Percentiles rank a stretch among this genome's conserved stretches.
Conservation (phyloP, 2,888 invertebrate species). For the Acheta domesticus region DNA sequence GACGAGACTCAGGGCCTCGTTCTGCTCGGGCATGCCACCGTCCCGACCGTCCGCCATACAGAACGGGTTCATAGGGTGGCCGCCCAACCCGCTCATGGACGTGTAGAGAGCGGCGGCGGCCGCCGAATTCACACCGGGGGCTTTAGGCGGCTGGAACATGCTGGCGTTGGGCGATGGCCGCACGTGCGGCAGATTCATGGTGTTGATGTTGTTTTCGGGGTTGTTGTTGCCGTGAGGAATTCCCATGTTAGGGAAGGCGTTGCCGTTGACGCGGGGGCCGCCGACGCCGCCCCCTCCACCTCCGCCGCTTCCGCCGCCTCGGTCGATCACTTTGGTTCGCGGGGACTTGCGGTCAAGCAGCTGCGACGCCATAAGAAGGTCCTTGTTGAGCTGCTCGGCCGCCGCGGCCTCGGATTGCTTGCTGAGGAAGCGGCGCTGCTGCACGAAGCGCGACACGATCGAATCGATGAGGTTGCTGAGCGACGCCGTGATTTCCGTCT, state of each 20-base stretch:
- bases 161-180: constrained; percentile 66
- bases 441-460: constrained; percentile 78
- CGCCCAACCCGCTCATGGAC: constrained; percentile 58
- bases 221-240: constrained; percentile 35
- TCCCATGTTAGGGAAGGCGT: constrained; percentile 33
- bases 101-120: constrained; percentile 63
- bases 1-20: constrained; percentile 90
- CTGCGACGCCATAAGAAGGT: constrained; percentile 75
- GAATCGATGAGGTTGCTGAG: constrained; percentile 83
- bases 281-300: constrained; percentile 34
- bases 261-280: constrained; percentile 33
- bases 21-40: constrained; percentile 70
- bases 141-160: constrained; percentile 82
- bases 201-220: constrained; percentile 56
- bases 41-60: constrained; percentile 49
- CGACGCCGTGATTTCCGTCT: constrained; percentile 83
- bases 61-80: constrained; percentile 52
- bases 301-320: constrained; percentile 46
- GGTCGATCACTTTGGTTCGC: constrained; percentile 69
- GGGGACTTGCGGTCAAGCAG: constrained; percentile 81
- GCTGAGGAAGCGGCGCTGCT: constrained; percentile 70
- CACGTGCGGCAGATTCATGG: constrained; percentile 59
- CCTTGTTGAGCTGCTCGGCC: constrained; percentile 81
- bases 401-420: constrained; percentile 77
- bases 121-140: constrained; percentile 57